phyloP scores from a whole-genome alignment of 2,888 invertebrate species.

The Alentia gelatinosa region DNA sequence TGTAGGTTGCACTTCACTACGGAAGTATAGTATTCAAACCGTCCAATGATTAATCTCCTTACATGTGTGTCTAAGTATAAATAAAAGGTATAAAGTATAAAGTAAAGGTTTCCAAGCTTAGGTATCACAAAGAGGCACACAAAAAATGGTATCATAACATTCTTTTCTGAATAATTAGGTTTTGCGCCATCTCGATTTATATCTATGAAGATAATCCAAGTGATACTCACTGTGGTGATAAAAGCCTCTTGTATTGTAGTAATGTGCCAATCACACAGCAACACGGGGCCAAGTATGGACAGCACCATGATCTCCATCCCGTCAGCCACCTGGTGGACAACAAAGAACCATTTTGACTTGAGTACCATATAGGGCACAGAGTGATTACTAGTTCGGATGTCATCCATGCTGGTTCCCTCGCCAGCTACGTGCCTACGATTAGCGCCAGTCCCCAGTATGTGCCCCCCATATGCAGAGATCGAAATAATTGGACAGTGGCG shows the following conservation, averaged over 20 bases:
- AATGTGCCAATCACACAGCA: slow-evolving; percentile 59
- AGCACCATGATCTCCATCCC: slow-evolving; percentile 63
- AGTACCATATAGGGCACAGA: not conserved
- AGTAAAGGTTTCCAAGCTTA: no score
- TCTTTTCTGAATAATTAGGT: no score
- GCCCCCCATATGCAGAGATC: not conserved
- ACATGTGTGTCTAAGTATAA: no score
- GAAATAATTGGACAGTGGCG: no score
- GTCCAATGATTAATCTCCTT: no score
- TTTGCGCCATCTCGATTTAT: no score
- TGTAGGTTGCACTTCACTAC: no score
- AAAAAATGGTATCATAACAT: no score
- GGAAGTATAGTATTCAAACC: no score
- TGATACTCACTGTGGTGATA: slow-evolving; percentile 59
- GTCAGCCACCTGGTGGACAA: slow-evolving; percentile 57
- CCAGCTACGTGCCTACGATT: not conserved
- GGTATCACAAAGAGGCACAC: no score
- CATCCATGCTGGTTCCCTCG: not conserved
- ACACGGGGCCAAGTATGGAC: slow-evolving; percentile 56
- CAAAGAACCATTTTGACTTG: not conserved
- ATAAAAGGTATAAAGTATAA: no score
- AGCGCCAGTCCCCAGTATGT: not conserved
- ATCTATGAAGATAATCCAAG: no score
- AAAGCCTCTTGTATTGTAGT: slow-evolving; percentile 54
- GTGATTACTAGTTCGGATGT: not conserved